Conservation (phyloP, 2,113 vertebrate genomes). For the Trogon surrucura region DNA sequence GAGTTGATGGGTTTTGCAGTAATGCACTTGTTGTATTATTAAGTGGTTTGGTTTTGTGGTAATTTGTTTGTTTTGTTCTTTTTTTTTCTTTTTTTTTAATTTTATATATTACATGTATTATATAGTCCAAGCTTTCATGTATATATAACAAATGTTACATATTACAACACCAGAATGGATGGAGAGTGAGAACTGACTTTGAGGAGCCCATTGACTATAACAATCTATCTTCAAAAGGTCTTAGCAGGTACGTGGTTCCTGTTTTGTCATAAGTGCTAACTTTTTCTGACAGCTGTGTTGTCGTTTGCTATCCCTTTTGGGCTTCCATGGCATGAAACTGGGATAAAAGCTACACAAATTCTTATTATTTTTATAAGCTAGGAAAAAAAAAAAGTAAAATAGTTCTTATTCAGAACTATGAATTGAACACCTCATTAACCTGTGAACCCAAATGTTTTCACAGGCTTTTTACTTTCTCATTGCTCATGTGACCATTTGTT, state of each 20-base stretch:
- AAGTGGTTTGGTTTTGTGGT: neutral
- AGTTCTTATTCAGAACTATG: neutral
- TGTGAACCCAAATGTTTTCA: neutral
- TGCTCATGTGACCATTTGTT: neutral
- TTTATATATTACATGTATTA: too few relatives aligned
- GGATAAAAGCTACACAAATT: neutral
- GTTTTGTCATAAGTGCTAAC: neutral
- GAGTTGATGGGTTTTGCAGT: neutral
- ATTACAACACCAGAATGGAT: neutral
- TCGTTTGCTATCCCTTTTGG: neutral
- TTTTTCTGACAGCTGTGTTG: neutral
- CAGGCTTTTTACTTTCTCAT: neutral
- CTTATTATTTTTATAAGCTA: neutral
- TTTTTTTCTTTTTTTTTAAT: too few relatives aligned
- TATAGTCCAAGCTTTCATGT: neutral
- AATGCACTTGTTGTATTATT: neutral
- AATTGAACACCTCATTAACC: neutral
- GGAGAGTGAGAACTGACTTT: neutral
- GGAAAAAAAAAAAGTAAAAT: neutral
- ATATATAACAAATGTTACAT: neutral
- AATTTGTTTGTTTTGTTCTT: neutral
- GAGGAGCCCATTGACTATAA: neutral
- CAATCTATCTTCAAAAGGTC: neutral
- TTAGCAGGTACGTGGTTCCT: neutral
- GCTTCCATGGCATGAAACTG: neutral